A percentile compares a stretch with the other conserved stretches of the same genome.
Conservation (phyloP, 1,140 invertebrate genomes). For the Bradysia coprophila region DNA sequence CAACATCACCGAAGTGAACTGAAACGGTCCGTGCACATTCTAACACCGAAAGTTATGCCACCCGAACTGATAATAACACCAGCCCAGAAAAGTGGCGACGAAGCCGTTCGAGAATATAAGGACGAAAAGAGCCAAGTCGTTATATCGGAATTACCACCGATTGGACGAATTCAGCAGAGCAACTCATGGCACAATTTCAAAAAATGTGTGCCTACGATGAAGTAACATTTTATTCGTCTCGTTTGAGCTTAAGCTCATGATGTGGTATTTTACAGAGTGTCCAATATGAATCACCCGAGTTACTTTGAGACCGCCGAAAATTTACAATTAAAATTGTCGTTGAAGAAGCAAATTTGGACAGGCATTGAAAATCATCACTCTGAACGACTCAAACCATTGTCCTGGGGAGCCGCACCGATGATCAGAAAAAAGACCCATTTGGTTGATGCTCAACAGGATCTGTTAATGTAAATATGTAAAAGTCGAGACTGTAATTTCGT, state of each 20-base stretch:
- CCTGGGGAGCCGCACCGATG: slow-evolving; percentile 8
- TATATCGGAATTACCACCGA: slow-evolving; percentile 6
- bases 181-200: slow-evolving; percentile 22
- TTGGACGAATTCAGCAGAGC: slow-evolving; percentile 10
- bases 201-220: slow-evolving; percentile 3
- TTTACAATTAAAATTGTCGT: slow-evolving; percentile 17
- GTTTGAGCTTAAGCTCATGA: not conserved
- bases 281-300: slow-evolving; percentile 1
- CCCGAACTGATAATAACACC: slow-evolving; percentile 22
- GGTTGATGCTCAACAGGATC: slow-evolving; percentile 13
- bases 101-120: slow-evolving; percentile 9
- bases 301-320: slow-evolving; percentile 9
- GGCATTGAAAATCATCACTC: slow-evolving; percentile 9
- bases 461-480: slow-evolving; percentile 16
- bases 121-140: slow-evolving; percentile 7
- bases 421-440: slow-evolving; percentile 2
- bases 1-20: slow-evolving; percentile 17
- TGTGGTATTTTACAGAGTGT: slow-evolving; percentile 2
- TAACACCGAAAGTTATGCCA: slow-evolving; percentile 12
- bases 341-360: slow-evolving; percentile 22
- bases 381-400: slow-evolving; percentile 6
- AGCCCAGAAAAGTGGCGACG: not conserved
- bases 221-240: too few species aligned
- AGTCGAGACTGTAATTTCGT: too few species aligned
- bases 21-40: slow-evolving; percentile 10